Evolutionary conservation across 2,113 vertebrate genomes (phyloP).

Genomic region (Cyanoramphus novaezelandiae): DNA sequence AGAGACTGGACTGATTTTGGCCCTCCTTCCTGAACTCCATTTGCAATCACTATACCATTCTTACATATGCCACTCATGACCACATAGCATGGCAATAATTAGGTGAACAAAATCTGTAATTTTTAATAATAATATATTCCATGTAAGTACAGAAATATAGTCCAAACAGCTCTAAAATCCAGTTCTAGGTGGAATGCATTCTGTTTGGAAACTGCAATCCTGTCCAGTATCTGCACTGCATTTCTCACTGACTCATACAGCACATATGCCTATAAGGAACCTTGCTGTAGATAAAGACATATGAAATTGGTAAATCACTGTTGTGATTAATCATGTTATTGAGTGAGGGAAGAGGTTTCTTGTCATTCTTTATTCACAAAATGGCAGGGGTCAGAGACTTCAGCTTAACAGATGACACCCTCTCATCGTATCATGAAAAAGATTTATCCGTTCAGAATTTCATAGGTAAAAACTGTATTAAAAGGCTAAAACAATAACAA

Average conservation of each 20-base stretch:
- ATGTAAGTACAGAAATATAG: not conserved
- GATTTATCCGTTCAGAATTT: not conserved
- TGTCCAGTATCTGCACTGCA: not conserved
- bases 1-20: not conserved
- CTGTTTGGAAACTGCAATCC: not conserved
- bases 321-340: slow-evolving; percentile 10
- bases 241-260: not conserved
- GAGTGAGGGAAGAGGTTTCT: slow-evolving; percentile 7
- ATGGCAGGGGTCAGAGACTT: not conserved
- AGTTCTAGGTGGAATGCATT: not conserved
- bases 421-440: not conserved
- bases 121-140: not conserved
- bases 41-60: not conserved
- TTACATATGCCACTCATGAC: not conserved
- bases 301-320: slow-evolving; percentile 14
- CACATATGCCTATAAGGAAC: not conserved
- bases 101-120: not conserved
- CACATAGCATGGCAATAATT: not conserved
- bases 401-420: not conserved
- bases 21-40: not conserved
- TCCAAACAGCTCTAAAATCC: not conserved
- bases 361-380: slow-evolving; percentile 16
- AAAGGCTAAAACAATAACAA: not conserved
- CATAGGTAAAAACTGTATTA: not conserved
- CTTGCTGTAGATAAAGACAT: not conserved